These are phyloP conservation scores for Chromis chromis DNA, from an alignment of 2,797 vertebrate species.

Conservation along the genomic window DNA sequence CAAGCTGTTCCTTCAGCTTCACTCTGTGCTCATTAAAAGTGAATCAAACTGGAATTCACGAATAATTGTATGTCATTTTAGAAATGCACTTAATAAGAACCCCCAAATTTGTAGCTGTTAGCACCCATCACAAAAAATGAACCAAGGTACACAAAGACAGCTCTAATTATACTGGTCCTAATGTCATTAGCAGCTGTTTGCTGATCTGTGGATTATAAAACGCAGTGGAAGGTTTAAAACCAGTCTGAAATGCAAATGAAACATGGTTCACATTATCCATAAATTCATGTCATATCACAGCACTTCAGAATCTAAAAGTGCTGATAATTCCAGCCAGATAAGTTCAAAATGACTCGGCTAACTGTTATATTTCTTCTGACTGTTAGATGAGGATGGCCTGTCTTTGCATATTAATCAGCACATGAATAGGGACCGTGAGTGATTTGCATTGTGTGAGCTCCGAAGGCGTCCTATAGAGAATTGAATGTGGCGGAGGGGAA, in stretches of 20 bases:
- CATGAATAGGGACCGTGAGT: constrained; percentile 89
- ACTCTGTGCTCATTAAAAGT: no score
- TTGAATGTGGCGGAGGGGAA: constrained; percentile 66
- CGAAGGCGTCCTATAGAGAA: constrained; percentile 85
- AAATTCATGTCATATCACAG: constrained; percentile 27
- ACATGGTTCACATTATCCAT: constrained; percentile 31
- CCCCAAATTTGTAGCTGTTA: background rate
- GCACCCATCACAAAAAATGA: background rate
- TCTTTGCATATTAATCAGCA: constrained; percentile 94
- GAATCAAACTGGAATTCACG: no score
- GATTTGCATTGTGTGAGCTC: constrained; percentile 90
- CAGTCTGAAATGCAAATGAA: constrained; percentile 18
- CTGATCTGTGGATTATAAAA: constrained; percentile 8
- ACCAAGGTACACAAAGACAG: background rate
- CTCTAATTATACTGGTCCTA: background rate
- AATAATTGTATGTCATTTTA: no score
- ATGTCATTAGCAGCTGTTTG: background rate
- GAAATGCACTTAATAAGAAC: no score
- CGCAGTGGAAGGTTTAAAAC: background rate
- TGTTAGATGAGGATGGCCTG: constrained; percentile 84
- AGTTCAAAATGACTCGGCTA: constrained; percentile 52
- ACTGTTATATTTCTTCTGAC: constrained; percentile 68
- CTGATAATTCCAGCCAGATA: constrained; percentile 33
- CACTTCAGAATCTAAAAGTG: constrained; percentile 32
- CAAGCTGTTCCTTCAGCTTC: no score